A percentile compares a stretch with the other conserved stretches of the same genome.
Evolutionary conservation across 2,797 vertebrate species (phyloP).

Genomic region (Pseudochirops cupreus): DNA sequence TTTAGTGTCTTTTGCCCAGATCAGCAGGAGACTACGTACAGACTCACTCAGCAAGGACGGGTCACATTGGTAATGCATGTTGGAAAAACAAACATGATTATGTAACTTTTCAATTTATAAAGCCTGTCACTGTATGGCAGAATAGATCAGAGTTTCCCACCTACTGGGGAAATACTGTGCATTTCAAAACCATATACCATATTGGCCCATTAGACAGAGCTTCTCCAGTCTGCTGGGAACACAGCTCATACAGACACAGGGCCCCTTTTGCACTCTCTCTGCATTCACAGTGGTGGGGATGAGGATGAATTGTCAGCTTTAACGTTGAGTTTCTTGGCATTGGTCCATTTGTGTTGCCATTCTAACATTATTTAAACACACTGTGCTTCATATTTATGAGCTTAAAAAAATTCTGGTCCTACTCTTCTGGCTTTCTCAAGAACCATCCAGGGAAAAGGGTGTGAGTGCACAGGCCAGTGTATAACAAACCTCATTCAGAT

Average conservation of each 20-base stretch:
- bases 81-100: slow-evolving; percentile 59
- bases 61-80: slow-evolving; percentile 34
- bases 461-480: slow-evolving; percentile 70
- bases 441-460: slow-evolving; percentile 74
- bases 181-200: slow-evolving; percentile 68
- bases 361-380: slow-evolving; percentile 74
- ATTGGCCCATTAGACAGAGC: slow-evolving; percentile 43
- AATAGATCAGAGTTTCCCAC: slow-evolving; percentile 57
- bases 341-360: slow-evolving; percentile 71
- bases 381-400: slow-evolving; percentile 76
- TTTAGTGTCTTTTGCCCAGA: neutral
- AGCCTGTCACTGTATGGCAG: slow-evolving; percentile 34
- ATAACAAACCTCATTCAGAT: slow-evolving; percentile 78
- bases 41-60: slow-evolving; percentile 43
- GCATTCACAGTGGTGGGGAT: slow-evolving; percentile 58
- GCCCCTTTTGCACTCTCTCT: slow-evolving; percentile 57
- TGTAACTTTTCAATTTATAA: slow-evolving; percentile 42
- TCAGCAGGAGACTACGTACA: neutral
- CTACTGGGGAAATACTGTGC: slow-evolving; percentile 46
- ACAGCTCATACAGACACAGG: slow-evolving; percentile 45
- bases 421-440: slow-evolving; percentile 70
- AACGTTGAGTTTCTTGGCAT: slow-evolving; percentile 71
- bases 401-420: slow-evolving; percentile 77
- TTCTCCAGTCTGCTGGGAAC: slow-evolving; percentile 46
- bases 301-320: slow-evolving; percentile 67